A percentile compares a stretch with the other conserved stretches of the same genome.
Conservation (phyloP, 1,140 invertebrate genomes). For the Microplitis demolitor region DNA sequence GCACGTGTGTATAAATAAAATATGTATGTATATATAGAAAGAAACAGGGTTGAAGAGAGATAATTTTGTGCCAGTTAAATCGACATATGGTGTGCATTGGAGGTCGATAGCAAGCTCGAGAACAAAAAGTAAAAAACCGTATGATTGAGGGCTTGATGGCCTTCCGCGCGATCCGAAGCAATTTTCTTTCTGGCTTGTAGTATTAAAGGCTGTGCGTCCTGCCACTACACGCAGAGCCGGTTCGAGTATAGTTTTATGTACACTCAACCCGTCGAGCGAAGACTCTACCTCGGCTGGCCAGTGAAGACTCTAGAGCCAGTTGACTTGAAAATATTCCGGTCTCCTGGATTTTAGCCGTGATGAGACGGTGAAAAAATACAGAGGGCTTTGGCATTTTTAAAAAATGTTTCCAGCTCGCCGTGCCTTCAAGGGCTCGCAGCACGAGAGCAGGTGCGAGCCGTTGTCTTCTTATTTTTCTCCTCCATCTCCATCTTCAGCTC, state of each 20-base stretch:
- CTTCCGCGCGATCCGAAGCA: constrained; percentile 16
- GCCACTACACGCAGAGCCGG: neutral
- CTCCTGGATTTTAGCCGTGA: too few relatives aligned
- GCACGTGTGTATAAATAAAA: neutral
- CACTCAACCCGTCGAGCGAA: neutral
- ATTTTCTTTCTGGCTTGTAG: constrained; percentile 29
- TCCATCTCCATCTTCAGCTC: too few relatives aligned
- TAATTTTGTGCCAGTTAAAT: neutral
- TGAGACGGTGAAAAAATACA: neutral
- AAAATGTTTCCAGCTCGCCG: constrained; percentile 28
- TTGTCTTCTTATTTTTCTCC: too few relatives aligned
- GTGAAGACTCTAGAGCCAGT: too few relatives aligned
- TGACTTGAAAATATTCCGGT: too few relatives aligned
- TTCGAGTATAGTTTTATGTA: neutral
- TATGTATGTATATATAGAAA: neutral
- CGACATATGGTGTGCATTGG: constrained; percentile 11
- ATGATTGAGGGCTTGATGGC: constrained; percentile 5
- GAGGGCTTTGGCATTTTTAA: constrained; percentile 4
- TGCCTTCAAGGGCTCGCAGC: neutral
- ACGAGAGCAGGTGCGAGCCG: neutral
- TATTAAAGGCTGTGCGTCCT: neutral
- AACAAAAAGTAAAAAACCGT: constrained; percentile 18
- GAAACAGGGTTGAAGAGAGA: neutral
- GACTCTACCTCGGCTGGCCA: neutral
- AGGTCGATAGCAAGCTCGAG: constrained; percentile 3